Evolutionary conservation across 2,113 vertebrate species (phyloP).

Genomic region (Oryzias celebensis): DNA sequence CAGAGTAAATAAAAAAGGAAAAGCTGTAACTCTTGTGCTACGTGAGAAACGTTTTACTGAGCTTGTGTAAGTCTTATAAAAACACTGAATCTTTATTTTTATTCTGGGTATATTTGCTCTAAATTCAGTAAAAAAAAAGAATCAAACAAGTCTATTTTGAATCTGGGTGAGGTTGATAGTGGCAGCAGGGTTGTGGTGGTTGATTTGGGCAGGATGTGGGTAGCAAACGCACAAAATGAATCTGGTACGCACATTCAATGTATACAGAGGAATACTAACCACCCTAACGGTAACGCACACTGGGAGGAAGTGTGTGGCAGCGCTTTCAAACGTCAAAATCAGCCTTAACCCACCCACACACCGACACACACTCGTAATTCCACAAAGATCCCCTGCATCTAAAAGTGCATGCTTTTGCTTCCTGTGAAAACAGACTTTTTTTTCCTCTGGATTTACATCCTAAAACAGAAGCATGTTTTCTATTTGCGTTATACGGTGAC

Average conservation of each 20-base stretch:
- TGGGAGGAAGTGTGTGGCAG: slow-evolving; percentile 60
- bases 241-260: slow-evolving; percentile 58
- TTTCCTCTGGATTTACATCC: slow-evolving; percentile 28
- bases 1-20: slow-evolving; percentile 11
- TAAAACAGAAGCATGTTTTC: slow-evolving; percentile 19
- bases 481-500: slow-evolving; percentile 33
- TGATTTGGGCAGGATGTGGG: slow-evolving; percentile 78
- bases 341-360: slow-evolving; percentile 21
- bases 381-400: slow-evolving; percentile 56
- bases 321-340: slow-evolving; percentile 34
- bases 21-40: background rate
- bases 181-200: slow-evolving; percentile 59
- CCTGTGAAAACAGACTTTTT: slow-evolving; percentile 22
- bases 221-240: slow-evolving; percentile 45
- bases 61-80: background rate
- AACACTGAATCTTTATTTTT: background rate
- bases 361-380: slow-evolving; percentile 32
- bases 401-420: slow-evolving; percentile 24
- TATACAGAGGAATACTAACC: slow-evolving; percentile 65
- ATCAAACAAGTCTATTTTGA: slow-evolving; percentile 18
- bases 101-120: background rate
- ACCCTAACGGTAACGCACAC: slow-evolving; percentile 52
- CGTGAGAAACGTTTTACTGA: background rate
- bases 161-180: slow-evolving; percentile 27
- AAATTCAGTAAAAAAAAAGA: slow-evolving; percentile 3